Percentiles rank a stretch among this genome's conserved stretches.
Conservation (phyloP, 2,888 invertebrate species). For the Athetis lepigone region DNA sequence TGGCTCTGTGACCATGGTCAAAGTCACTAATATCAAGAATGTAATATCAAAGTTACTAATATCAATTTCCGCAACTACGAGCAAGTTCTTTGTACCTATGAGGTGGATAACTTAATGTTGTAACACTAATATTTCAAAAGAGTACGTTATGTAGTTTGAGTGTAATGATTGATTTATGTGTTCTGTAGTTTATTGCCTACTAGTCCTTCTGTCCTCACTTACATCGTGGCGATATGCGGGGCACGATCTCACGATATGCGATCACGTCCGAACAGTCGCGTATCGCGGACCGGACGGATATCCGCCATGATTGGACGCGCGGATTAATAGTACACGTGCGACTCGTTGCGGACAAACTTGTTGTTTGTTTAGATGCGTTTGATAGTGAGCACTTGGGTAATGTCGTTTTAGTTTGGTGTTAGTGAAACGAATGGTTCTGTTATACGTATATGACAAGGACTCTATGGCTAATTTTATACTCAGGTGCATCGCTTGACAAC, state of each 20-base stretch:
- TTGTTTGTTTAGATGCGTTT: slow-evolving; percentile 14
- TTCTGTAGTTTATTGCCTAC: not conserved
- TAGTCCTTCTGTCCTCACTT: not conserved
- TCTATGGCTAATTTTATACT: too few relatives aligned
- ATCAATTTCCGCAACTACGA: too few relatives aligned
- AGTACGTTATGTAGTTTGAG: too few relatives aligned
- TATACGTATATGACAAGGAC: too few relatives aligned
- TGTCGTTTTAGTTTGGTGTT: not conserved
- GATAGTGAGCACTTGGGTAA: slow-evolving; percentile 2
- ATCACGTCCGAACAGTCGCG: slow-evolving; percentile 62
- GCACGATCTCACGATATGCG: slow-evolving; percentile 68
- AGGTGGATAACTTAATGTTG: too few relatives aligned
- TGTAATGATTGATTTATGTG: not conserved
- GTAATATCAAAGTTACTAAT: too few relatives aligned
- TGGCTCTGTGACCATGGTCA: too few relatives aligned
- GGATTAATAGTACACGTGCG: slow-evolving; percentile 48
- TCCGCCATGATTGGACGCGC: slow-evolving; percentile 53
- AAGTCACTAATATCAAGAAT: too few relatives aligned
- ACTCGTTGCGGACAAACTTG: slow-evolving; percentile 23
- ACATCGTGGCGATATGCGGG: slow-evolving; percentile 41
- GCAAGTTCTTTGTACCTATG: too few relatives aligned
- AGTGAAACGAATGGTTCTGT: not conserved
- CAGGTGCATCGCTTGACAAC: too few relatives aligned
- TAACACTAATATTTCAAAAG: too few relatives aligned
- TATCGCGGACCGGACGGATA: slow-evolving; percentile 32